Conservation (phyloP, 2,797 vertebrate genomes). For the Enteromius fasciolatus region DNA sequence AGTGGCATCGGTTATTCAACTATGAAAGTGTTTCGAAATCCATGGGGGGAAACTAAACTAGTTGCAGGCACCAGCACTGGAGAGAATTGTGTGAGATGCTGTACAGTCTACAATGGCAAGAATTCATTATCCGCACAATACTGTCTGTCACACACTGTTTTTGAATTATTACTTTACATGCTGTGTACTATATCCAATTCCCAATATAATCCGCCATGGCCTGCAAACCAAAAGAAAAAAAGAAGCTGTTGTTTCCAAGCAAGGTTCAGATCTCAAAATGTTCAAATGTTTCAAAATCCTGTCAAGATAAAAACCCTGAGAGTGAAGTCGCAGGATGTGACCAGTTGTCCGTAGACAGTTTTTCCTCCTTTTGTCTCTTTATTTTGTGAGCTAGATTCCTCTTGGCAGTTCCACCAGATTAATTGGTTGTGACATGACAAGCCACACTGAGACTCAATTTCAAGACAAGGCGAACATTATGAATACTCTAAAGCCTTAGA, state of each 20-base stretch:
- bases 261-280: slow-evolving; percentile 22
- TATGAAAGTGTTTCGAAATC: neutral
- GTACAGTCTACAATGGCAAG: neutral
- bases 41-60: neutral
- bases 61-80: neutral
- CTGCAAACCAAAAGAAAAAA: neutral
- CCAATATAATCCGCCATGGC: slow-evolving; percentile 4
- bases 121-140: neutral
- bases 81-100: neutral
- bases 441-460: slow-evolving; percentile 45
- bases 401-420: slow-evolving; percentile 37
- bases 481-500: slow-evolving; percentile 35
- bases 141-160: slow-evolving; percentile 26
- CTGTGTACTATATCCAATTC: slow-evolving; percentile 8
- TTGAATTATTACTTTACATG: slow-evolving; percentile 20
- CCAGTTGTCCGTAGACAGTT: slow-evolving; percentile 11
- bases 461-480: slow-evolving; percentile 34
- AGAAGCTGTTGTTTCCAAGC: neutral
- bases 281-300: slow-evolving; percentile 15
- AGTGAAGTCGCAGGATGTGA: slow-evolving; percentile 22
- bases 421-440: slow-evolving; percentile 43
- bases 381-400: slow-evolving; percentile 28
- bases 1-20: neutral
- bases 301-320: slow-evolving; percentile 22
- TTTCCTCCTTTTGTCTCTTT: slow-evolving; percentile 20